phyloP scores from a whole-genome alignment of 2,888 invertebrate species.

The Nemotelus nigrinus region DNA sequence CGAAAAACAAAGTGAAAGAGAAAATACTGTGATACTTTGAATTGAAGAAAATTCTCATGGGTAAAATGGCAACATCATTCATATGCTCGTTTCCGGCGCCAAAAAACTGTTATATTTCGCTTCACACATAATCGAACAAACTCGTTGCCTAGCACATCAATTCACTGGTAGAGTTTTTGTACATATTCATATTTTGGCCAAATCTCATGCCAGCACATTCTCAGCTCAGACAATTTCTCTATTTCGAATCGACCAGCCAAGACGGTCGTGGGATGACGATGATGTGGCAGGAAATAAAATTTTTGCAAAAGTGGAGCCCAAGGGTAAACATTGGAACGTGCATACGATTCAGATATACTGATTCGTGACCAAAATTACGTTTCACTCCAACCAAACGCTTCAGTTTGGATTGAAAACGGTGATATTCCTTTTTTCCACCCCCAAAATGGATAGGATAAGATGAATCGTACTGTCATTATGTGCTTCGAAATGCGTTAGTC shows the following conservation, averaged over 20 bases:
- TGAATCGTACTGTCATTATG: slow-evolving; percentile 7
- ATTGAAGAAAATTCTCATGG: background rate
- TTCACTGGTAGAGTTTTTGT: background rate
- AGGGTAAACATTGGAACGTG: slow-evolving; percentile 22
- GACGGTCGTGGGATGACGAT: background rate
- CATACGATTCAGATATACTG: slow-evolving; percentile 6
- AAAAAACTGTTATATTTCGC: background rate
- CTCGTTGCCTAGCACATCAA: background rate
- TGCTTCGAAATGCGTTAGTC: background rate
- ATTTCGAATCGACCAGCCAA: background rate
- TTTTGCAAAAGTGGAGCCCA: background rate
- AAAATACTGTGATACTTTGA: slow-evolving; percentile 1
- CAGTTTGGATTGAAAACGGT: slow-evolving; percentile 10
- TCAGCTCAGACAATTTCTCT: background rate
- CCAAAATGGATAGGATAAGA: background rate
- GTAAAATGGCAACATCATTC: slow-evolving; percentile 12
- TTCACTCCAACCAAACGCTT: background rate
- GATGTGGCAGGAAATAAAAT: background rate
- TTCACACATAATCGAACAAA: background rate
- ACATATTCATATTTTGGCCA: background rate
- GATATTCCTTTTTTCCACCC: background rate
- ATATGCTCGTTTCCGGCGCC: background rate
- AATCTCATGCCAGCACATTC: background rate
- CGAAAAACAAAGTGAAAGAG: background rate
- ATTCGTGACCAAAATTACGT: slow-evolving; percentile 4